Evolutionary conservation across 2,888 invertebrate species (phyloP).

Genomic region (Eudemis profundana): DNA sequence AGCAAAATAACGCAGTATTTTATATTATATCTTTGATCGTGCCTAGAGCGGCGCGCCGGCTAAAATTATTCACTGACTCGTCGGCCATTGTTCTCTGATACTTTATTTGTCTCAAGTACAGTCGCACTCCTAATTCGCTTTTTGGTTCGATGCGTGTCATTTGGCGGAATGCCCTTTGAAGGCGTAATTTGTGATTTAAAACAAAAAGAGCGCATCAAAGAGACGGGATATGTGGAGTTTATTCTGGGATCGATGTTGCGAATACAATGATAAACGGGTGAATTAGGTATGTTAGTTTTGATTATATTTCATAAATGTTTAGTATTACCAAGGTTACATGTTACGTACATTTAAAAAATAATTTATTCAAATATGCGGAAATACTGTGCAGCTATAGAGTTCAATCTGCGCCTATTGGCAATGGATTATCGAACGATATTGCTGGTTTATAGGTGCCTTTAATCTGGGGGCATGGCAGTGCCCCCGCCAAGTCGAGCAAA

Average conservation of each 20-base stretch:
- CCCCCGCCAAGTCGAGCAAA: too few relatives aligned
- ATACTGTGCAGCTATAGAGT: too few relatives aligned
- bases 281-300: background rate
- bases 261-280: background rate
- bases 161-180: slow-evolving; percentile 68
- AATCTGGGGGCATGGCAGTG: too few relatives aligned
- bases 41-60: slow-evolving; percentile 62
- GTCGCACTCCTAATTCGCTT: slow-evolving; percentile 58
- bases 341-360: too few relatives aligned
- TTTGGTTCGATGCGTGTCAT: slow-evolving; percentile 74
- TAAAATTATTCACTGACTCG: slow-evolving; percentile 83
- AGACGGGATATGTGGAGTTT: slow-evolving; percentile 39
- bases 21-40: slow-evolving; percentile 52
- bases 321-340: too few relatives aligned
- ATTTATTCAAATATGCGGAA: too few relatives aligned
- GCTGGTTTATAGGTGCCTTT: too few relatives aligned
- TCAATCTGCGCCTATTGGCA: too few relatives aligned
- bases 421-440: too few relatives aligned
- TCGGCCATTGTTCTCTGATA: slow-evolving; percentile 81
- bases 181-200: slow-evolving; percentile 74
- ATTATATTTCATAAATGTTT: background rate
- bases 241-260: slow-evolving; percentile 19
- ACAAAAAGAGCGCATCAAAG: slow-evolving; percentile 68
- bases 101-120: slow-evolving; percentile 74
- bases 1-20: slow-evolving; percentile 49